phyloP scores from a whole-genome alignment of 2,113 vertebrate species.

The Nerophis ophidion region DNA sequence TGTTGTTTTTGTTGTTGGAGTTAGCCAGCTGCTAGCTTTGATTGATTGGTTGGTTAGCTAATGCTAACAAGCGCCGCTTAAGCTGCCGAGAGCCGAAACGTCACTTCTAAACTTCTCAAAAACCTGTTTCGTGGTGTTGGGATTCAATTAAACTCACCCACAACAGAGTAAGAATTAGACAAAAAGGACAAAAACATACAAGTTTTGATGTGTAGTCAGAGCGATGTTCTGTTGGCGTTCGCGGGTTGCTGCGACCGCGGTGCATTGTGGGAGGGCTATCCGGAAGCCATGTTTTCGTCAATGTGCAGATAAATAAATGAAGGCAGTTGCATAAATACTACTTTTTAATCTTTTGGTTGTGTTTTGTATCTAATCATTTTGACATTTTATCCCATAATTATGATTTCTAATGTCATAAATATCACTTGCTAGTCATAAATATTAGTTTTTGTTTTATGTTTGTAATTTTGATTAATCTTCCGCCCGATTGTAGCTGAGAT shows the following conservation, averaged over 20 bases:
- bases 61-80: conserved; percentile 26
- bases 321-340: no score
- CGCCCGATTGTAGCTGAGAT: no score
- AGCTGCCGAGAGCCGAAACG: conserved; percentile 7
- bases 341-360: neutral
- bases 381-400: no score
- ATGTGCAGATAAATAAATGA: neutral
- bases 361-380: neutral
- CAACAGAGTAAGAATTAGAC: neutral
- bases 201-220: neutral
- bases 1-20: neutral
- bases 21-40: conserved; percentile 8
- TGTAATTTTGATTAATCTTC: no score
- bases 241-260: conserved; percentile 2
- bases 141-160: no score
- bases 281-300: neutral
- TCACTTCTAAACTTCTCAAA: no score
- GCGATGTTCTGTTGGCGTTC: neutral
- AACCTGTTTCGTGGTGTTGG: no score
- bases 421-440: no score
- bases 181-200: neutral
- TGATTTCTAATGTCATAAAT: no score
- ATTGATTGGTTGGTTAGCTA: conserved; percentile 29
- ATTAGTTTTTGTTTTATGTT: no score
- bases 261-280: conserved; percentile 46